Conservation (phyloP, 2,113 vertebrate species). For the Prietella phreatophila region DNA sequence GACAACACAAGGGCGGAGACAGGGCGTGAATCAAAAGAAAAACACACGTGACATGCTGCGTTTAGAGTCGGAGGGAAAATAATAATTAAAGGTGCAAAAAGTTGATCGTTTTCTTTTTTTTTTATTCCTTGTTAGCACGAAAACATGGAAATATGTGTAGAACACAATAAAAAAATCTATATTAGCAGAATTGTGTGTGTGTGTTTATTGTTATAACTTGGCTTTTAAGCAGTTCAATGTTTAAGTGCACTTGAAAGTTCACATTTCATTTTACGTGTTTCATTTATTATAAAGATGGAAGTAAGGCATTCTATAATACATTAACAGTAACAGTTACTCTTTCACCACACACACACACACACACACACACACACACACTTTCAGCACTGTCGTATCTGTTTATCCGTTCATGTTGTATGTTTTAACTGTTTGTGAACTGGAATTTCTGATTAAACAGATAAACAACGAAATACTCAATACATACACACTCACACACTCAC, state of each 20-base stretch:
- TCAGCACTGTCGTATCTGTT: constrained; percentile 63
- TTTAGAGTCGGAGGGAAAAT: too few relatives aligned
- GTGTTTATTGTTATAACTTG: neutral
- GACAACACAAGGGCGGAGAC: too few relatives aligned
- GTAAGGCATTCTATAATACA: constrained; percentile 11
- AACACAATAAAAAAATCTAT: neutral
- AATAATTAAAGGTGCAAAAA: neutral
- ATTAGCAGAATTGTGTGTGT: neutral
- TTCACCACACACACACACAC: constrained; percentile 32
- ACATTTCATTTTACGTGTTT: neutral
- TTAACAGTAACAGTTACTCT: constrained; percentile 30
- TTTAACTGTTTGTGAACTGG: constrained; percentile 70
- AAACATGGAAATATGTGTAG: neutral
- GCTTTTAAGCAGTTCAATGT: neutral
- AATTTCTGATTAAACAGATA: constrained; percentile 71
- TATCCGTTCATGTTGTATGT: constrained; percentile 71
- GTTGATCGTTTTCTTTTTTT: too few relatives aligned
- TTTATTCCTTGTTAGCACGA: neutral
- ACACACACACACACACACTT: constrained; percentile 36
- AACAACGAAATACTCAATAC: constrained; percentile 67
- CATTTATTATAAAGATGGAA: neutral
- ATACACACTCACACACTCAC: constrained; percentile 4
- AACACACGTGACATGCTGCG: too few relatives aligned
- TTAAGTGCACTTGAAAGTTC: neutral
- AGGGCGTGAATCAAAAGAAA: too few relatives aligned